Percentiles rank a stretch among this genome's conserved stretches.
phyloP scores from a whole-genome alignment of 1,140 invertebrate genomes.

The Popillia japonica region DNA sequence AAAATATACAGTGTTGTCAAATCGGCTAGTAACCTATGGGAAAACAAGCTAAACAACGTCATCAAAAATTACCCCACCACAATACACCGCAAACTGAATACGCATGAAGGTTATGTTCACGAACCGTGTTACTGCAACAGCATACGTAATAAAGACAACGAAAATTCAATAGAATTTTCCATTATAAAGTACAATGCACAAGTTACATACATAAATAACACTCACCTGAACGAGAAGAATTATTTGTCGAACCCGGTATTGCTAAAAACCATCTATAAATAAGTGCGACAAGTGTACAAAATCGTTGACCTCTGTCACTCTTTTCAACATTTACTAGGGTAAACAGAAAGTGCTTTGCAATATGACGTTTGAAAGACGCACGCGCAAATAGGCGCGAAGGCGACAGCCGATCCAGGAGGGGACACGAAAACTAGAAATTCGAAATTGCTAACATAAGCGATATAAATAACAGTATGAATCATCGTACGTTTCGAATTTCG shows the following conservation, averaged over 20 bases:
- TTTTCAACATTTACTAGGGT: constrained; percentile 23
- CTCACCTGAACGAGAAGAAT: neutral
- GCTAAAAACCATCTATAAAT: neutral
- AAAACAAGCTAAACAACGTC: neutral
- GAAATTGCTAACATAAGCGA: neutral
- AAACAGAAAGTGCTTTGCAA: constrained; percentile 24
- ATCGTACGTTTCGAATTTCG: constrained; percentile 28
- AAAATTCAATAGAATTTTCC: neutral
- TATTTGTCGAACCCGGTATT: constrained; percentile 18
- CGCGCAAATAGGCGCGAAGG: neutral
- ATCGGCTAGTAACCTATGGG: neutral
- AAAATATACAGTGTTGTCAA: constrained; percentile 17
- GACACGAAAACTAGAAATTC: neutral
- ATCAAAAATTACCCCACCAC: constrained; percentile 11
- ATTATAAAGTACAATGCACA: neutral
- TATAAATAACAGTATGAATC: constrained; percentile 3
- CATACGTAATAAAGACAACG: neutral
- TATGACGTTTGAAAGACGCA: constrained; percentile 13
- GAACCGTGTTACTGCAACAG: neutral
- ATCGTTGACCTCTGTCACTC: constrained; percentile 22
- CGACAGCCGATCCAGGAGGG: neutral
- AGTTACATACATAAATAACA: constrained; percentile 10
- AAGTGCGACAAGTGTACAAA: constrained; percentile 6
- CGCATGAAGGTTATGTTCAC: constrained; percentile 23
- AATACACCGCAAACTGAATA: neutral